Percentiles rank a stretch among this genome's conserved stretches.
These are phyloP conservation scores for Rhynchomys soricoides DNA, from an alignment of 2,113 vertebrate species.

Conservation along the genomic window DNA sequence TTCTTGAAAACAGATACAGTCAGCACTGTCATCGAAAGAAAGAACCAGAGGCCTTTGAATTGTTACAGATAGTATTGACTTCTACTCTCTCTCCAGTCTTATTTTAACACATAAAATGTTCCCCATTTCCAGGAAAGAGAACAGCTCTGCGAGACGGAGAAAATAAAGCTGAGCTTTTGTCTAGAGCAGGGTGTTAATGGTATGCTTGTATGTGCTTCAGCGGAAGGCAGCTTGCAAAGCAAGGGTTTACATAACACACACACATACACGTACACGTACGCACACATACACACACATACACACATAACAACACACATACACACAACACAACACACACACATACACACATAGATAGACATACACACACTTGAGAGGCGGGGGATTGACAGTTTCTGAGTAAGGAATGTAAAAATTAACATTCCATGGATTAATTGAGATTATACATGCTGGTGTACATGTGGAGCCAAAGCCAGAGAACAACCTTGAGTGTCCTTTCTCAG, in stretches of 20 bases:
- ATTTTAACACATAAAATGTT: conserved; percentile 58
- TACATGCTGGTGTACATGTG: neutral
- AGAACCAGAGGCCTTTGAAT: conserved; percentile 19
- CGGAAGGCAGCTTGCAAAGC: neutral
- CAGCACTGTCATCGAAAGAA: conserved; percentile 3
- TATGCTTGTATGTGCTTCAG: neutral
- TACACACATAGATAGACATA: neutral
- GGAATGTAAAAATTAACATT: neutral
- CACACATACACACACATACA: neutral
- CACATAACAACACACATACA: neutral
- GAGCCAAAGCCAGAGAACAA: neutral
- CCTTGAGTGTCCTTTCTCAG: neutral
- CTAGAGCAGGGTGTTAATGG: conserved; percentile 2
- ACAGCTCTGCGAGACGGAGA: neutral
- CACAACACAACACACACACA: neutral
- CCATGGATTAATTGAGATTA: neutral
- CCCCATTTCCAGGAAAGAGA: conserved; percentile 52
- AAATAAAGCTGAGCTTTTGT: conserved; percentile 23
- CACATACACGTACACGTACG: neutral
- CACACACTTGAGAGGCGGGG: no score
- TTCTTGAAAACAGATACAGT: conserved; percentile 58
- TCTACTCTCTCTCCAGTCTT: conserved; percentile 32
- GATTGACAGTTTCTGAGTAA: neutral
- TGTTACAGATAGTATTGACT: neutral
- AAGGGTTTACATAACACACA: neutral